A percentile compares a stretch with the other conserved stretches of the same genome.
Evolutionary conservation across 2,888 invertebrate genomes (phyloP).

Genomic region (Chaitophorus viminalis): DNA sequence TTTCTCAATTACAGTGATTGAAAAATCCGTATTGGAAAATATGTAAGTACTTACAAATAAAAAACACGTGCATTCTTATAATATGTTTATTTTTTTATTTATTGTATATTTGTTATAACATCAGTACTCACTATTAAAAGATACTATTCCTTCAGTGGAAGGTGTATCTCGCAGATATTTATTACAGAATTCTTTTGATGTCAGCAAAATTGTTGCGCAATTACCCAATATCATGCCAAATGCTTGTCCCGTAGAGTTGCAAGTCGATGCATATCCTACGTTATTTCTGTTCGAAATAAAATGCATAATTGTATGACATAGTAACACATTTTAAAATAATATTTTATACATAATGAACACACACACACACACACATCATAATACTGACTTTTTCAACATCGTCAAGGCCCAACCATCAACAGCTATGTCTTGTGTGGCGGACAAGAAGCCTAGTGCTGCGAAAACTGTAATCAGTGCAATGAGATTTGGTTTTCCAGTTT

Average conservation of each 20-base stretch:
- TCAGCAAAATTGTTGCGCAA: slow-evolving; percentile 93
- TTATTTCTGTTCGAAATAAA: slow-evolving; percentile 76
- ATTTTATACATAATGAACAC: too few species aligned
- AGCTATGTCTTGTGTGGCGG: slow-evolving; percentile 50
- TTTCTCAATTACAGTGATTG: not conserved
- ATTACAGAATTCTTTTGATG: slow-evolving; percentile 96
- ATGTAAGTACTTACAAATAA: too few species aligned
- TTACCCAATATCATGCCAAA: slow-evolving; percentile 97
- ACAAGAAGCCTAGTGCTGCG: not conserved
- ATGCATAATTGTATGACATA: too few species aligned
- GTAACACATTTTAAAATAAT: too few species aligned
- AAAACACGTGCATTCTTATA: too few species aligned
- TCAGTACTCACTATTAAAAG: slow-evolving; percentile 1
- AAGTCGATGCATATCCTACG: slow-evolving; percentile 97
- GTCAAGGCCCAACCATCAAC: slow-evolving; percentile 61
- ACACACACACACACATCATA: too few species aligned
- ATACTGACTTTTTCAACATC: slow-evolving; percentile 51
- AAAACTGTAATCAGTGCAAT: not conserved
- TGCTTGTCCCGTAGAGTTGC: slow-evolving; percentile 98
- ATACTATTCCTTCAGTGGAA: slow-evolving; percentile 3
- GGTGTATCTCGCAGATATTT: slow-evolving; percentile 77
- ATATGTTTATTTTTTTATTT: too few species aligned
- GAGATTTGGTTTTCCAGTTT: slow-evolving; percentile 38
- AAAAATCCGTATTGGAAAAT: not conserved
- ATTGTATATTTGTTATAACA: not conserved